Percentiles rank a stretch among this genome's conserved stretches.
Evolutionary conservation across 2,888 invertebrate species (phyloP).

Genomic region (Athripsodes cinereus): DNA sequence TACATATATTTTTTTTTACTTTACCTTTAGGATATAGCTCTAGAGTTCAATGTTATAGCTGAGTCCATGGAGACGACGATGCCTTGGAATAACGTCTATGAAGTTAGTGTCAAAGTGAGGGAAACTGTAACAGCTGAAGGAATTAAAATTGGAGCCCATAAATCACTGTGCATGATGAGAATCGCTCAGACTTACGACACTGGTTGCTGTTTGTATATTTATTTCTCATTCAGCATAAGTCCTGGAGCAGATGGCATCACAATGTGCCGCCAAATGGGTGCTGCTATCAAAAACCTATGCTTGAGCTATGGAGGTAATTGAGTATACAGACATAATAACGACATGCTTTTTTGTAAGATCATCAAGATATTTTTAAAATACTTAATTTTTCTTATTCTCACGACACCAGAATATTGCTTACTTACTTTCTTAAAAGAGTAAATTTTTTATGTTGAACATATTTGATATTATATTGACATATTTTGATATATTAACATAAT

Average conservation of each 20-base stretch:
- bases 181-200: constrained; percentile 97
- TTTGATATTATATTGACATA: too few relatives aligned
- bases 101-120: constrained; percentile 85
- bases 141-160: constrained; percentile 48
- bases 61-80: constrained; percentile 99
- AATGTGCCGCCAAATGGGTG: constrained; percentile 82
- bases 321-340: too few relatives aligned
- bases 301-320: constrained; percentile 75
- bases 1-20: background rate
- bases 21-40: constrained; percentile 70
- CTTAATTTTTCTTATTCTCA: too few relatives aligned
- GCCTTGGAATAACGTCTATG: constrained; percentile 84
- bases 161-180: constrained; percentile 70
- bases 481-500: too few relatives aligned
- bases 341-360: too few relatives aligned
- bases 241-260: constrained; percentile 62
- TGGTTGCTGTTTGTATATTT: constrained; percentile 93
- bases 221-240: constrained; percentile 75
- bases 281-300: constrained; percentile 83
- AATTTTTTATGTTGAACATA: too few relatives aligned
- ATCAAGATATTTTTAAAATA: too few relatives aligned
- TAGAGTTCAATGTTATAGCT: constrained; percentile 81
- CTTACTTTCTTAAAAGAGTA: too few relatives aligned
- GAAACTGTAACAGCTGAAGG: constrained; percentile 64
- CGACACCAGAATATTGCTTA: too few relatives aligned